These are phyloP conservation scores for Echeneis naucrates DNA, from an alignment of 2,797 vertebrate species.

Conservation along the genomic window DNA sequence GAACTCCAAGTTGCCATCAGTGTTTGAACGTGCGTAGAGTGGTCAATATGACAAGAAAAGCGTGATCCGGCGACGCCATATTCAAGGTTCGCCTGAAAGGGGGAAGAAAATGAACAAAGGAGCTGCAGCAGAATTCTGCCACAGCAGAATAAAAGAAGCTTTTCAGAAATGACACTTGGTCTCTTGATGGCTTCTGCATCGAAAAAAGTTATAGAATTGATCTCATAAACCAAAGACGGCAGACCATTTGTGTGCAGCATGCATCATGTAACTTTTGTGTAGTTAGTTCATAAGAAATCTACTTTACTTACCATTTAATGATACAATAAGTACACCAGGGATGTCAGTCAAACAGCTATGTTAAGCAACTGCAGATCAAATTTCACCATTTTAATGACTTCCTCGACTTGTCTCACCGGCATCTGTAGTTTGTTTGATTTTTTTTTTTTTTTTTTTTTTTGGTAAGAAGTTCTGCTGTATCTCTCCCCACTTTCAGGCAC, in stretches of 20 bases:
- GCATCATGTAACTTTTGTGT: not conserved
- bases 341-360: not conserved
- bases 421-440: not conserved
- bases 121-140: slow-evolving; percentile 3
- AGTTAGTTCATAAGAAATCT: not conserved
- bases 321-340: not conserved
- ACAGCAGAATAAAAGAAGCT: not conserved
- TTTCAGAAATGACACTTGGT: too few relatives aligned
- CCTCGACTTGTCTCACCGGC: not conserved
- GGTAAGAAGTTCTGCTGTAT: not conserved
- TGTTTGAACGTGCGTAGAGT: too few relatives aligned
- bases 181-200: not conserved
- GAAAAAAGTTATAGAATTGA: not conserved
- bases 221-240: not conserved
- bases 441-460: too few relatives aligned
- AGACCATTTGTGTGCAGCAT: not conserved
- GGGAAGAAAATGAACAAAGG: slow-evolving; percentile 1
- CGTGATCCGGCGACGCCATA: not conserved
- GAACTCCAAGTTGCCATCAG: too few relatives aligned
- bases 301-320: slow-evolving; percentile 1
- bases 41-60: too few relatives aligned
- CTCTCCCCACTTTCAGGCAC: not conserved
- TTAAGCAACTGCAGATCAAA: not conserved
- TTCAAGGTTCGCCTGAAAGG: slow-evolving; percentile 11
- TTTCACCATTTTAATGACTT: not conserved